phyloP scores from a whole-genome alignment of 2,797 vertebrate genomes.

The Myotis findleyi region DNA sequence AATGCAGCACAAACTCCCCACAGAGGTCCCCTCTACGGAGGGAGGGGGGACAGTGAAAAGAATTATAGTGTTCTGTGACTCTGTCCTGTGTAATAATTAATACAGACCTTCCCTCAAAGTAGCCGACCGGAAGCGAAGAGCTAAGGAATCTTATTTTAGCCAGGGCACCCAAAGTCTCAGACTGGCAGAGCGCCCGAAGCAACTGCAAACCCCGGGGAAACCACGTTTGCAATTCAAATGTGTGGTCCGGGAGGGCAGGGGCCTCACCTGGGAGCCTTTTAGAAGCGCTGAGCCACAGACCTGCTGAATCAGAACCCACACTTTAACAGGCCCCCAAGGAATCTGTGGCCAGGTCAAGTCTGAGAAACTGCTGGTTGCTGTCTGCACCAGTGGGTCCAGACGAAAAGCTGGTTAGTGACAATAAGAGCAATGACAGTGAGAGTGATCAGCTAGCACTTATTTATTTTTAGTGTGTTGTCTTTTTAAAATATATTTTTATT shows the following conservation, averaged over 20 bases:
- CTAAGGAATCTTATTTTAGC: background rate
- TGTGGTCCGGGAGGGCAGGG: fast-evolving
- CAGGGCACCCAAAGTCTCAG: background rate
- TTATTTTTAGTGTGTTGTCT: no score
- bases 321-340: background rate
- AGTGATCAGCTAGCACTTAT: fast-evolving
- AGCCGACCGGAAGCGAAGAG: background rate
- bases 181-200: background rate
- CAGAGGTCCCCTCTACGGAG: background rate
- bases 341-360: fast-evolving
- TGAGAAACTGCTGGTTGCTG: background rate
- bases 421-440: background rate
- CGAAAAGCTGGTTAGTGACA: background rate
- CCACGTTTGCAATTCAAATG: background rate
- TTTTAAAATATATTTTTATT: no score
- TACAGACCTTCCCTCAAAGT: background rate
- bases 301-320: background rate
- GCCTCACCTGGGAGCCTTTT: background rate
- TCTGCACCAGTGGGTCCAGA: background rate
- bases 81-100: background rate
- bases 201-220: background rate
- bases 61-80: fast-evolving
- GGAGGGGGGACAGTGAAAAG: background rate
- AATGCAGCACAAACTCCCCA: background rate
- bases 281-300: background rate